Conservation (phyloP, 2,113 vertebrate species). For the Pangasianodon gigas region DNA sequence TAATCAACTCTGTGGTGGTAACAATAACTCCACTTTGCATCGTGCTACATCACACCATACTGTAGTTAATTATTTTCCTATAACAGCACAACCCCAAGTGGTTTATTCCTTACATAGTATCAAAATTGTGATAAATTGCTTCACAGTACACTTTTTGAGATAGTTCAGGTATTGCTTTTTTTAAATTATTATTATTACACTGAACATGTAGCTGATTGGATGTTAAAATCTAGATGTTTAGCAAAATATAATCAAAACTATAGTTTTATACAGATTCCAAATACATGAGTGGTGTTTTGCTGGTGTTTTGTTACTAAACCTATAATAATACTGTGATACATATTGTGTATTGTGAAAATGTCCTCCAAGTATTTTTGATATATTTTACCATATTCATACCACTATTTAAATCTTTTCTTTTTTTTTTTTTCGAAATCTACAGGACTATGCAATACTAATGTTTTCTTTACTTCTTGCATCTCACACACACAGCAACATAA, state of each 20-base stretch:
- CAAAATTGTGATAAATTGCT: not conserved
- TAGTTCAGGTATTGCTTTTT: not conserved
- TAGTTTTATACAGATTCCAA: not conserved
- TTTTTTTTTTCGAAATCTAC: not conserved
- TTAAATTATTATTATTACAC: not conserved
- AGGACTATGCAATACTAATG: not conserved
- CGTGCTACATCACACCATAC: not conserved
- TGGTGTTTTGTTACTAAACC: not conserved
- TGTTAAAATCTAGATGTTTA: not conserved
- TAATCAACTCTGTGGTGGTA: not conserved
- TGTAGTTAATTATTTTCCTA: not conserved
- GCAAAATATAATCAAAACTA: not conserved
- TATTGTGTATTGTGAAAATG: not conserved
- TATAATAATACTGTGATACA: not conserved
- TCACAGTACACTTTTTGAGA: not conserved
- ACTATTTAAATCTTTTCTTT: not conserved
- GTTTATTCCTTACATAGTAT: not conserved
- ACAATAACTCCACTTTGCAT: not conserved
- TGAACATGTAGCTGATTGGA: not conserved
- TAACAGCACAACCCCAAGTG: not conserved
- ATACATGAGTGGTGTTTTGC: not conserved
- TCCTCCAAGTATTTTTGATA: not conserved
- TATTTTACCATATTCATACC: not conserved
- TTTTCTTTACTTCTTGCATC: not conserved
- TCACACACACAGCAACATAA: not conserved